Evolutionary conservation across 2,797 vertebrate species (phyloP).

Genomic region (Loris lydekkerianus): DNA sequence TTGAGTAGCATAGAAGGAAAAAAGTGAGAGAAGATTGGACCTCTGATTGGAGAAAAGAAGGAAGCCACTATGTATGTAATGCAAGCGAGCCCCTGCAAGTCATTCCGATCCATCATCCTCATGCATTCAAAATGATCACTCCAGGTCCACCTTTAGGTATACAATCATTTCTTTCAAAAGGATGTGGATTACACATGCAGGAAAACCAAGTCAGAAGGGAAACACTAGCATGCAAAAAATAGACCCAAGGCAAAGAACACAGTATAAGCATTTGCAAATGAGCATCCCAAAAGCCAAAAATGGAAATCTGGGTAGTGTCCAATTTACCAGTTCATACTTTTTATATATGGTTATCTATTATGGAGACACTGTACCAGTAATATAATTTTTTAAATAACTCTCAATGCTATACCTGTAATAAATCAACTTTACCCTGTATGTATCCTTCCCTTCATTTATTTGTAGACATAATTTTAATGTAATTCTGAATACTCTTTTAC

Average conservation of each 20-base stretch:
- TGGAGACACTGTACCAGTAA: background rate
- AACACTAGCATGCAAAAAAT: background rate
- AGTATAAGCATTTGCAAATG: background rate
- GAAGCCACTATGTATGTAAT: background rate
- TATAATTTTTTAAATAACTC: background rate
- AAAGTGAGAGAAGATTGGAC: background rate
- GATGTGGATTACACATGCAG: background rate
- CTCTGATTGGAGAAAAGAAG: background rate
- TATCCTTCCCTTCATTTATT: background rate
- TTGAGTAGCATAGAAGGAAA: background rate
- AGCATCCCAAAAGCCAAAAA: background rate
- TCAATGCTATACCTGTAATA: background rate
- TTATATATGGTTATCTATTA: background rate
- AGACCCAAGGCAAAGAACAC: background rate
- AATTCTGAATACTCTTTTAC: slow-evolving; percentile 19
- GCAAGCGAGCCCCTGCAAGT: too few relatives aligned
- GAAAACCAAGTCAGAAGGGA: background rate
- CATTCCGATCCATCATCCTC: background rate
- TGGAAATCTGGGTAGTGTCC: background rate
- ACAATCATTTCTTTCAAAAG: background rate
- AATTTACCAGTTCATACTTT: background rate
- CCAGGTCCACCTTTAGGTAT: background rate
- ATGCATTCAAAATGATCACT: background rate
- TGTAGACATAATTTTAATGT: background rate
- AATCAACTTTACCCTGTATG: background rate